A percentile compares a stretch with the other conserved stretches of the same genome.
Conservation (phyloP, 2,113 vertebrate genomes). For the Globicephala melas region DNA sequence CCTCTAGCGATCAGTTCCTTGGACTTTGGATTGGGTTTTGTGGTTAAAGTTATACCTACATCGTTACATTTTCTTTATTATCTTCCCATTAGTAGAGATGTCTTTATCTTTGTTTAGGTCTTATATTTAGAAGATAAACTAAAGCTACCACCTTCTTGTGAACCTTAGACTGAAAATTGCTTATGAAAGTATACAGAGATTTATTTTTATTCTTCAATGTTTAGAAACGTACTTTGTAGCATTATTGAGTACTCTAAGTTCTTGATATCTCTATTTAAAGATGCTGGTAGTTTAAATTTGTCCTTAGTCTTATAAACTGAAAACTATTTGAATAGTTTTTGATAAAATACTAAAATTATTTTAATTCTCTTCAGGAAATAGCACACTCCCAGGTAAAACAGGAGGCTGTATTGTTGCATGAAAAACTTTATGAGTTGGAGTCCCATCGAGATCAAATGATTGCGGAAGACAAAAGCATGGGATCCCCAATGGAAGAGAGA, state of each 20-base stretch:
- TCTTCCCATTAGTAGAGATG: not conserved
- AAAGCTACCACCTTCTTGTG: not conserved
- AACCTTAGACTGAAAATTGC: not conserved
- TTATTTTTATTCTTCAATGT: not conserved
- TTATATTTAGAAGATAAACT: slow-evolving; percentile 31
- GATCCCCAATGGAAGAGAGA: slow-evolving; percentile 92
- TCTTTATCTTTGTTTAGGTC: not conserved
- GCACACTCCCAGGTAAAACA: slow-evolving; percentile 90
- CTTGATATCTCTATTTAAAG: not conserved
- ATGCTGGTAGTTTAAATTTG: slow-evolving; percentile 9
- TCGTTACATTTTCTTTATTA: not conserved
- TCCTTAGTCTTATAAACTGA: not conserved
- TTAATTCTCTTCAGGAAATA: slow-evolving; percentile 81
- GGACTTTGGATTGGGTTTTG: not conserved
- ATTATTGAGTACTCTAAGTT: not conserved
- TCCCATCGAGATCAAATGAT: slow-evolving; percentile 88
- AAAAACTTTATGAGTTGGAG: slow-evolving; percentile 88
- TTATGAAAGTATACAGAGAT: not conserved
- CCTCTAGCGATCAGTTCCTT: not conserved
- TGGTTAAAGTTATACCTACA: not conserved
- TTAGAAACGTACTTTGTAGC: not conserved
- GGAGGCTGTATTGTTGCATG: slow-evolving; percentile 88
- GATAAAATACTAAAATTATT: slow-evolving; percentile 8
- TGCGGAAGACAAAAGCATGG: slow-evolving; percentile 90
- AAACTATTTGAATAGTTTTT: slow-evolving; percentile 22